Evolutionary conservation across 2,888 invertebrate genomes (phyloP).

Genomic region (Cheilosia vulpina): DNA sequence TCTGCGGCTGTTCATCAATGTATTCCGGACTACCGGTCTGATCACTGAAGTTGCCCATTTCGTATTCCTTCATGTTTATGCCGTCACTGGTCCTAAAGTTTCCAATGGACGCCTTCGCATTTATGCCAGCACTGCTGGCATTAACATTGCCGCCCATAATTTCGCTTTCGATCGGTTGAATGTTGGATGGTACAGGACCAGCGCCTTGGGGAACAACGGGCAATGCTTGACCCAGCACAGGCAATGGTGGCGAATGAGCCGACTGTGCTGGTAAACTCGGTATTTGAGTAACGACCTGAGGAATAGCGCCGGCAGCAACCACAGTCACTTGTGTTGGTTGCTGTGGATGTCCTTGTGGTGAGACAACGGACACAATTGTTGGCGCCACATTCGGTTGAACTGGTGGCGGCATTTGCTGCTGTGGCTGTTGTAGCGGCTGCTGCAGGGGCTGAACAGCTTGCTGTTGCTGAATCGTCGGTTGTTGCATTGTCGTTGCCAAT

Average conservation of each 20-base stretch:
- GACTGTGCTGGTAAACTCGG: constrained; percentile 43
- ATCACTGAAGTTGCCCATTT: constrained; percentile 63
- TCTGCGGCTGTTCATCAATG: constrained; percentile 59
- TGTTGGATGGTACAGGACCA: constrained; percentile 30
- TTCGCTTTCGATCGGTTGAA: constrained; percentile 50
- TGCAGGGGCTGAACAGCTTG: constrained; percentile 58
- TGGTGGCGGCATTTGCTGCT: constrained; percentile 71
- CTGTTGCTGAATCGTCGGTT: constrained; percentile 63
- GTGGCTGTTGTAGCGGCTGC: constrained; percentile 54
- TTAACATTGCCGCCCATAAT: constrained; percentile 39
- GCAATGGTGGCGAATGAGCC: constrained; percentile 64
- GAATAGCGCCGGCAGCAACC: constrained; percentile 57
- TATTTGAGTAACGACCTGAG: constrained; percentile 61
- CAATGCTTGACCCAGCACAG: constrained; percentile 54
- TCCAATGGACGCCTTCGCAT: neutral
- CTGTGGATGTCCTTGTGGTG: constrained; percentile 58
- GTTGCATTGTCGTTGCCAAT: constrained; percentile 79
- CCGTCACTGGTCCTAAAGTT: too few relatives aligned
- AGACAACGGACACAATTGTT: constrained; percentile 73
- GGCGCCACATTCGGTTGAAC: constrained; percentile 77
- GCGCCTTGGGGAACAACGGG: constrained; percentile 44
- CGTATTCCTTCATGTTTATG: constrained; percentile 44
- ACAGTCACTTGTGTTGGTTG: constrained; percentile 61
- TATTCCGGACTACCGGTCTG: constrained; percentile 64
- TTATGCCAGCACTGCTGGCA: constrained; percentile 14